These are phyloP conservation scores for Alca torda DNA, from an alignment of 2,797 vertebrate species.

Conservation along the genomic window DNA sequence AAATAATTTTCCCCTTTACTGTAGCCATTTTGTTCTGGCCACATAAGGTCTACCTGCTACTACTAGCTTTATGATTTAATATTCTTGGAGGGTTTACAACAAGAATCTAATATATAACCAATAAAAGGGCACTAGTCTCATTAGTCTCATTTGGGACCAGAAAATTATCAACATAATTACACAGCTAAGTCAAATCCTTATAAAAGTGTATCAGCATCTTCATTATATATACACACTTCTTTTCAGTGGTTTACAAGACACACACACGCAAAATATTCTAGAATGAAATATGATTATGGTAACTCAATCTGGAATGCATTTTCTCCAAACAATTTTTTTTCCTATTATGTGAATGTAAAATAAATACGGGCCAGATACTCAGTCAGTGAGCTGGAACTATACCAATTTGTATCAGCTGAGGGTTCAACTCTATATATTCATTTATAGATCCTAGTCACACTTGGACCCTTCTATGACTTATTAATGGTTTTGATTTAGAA, in stretches of 20 bases:
- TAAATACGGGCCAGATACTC: constrained; percentile 32
- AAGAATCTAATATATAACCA: constrained; percentile 25
- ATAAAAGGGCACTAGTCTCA: constrained; percentile 20
- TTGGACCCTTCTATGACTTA: constrained; percentile 46
- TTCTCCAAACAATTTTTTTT: constrained; percentile 10
- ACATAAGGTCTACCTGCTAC: background rate
- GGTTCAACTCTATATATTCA: constrained; percentile 18
- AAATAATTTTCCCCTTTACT: background rate
- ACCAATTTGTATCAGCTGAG: constrained; percentile 39
- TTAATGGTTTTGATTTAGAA: constrained; percentile 61
- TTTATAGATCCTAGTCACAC: constrained; percentile 40
- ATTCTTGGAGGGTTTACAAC: constrained; percentile 10
- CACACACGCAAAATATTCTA: background rate
- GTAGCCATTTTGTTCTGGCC: background rate
- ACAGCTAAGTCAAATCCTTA: background rate
- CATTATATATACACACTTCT: constrained; percentile 12
- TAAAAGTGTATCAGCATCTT: background rate
- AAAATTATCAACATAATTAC: constrained; percentile 31
- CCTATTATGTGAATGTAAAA: constrained; percentile 29
- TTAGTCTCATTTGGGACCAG: background rate
- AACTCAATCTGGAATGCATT: constrained; percentile 25
- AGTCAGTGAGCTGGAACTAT: constrained; percentile 35
- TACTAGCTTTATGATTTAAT: background rate
- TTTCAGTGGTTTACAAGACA: constrained; percentile 29
- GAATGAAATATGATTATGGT: constrained; percentile 14